These are phyloP conservation scores for Ceratosolen solmsi DNA, from an alignment of 1,140 invertebrate species.

Conservation along the genomic window DNA sequence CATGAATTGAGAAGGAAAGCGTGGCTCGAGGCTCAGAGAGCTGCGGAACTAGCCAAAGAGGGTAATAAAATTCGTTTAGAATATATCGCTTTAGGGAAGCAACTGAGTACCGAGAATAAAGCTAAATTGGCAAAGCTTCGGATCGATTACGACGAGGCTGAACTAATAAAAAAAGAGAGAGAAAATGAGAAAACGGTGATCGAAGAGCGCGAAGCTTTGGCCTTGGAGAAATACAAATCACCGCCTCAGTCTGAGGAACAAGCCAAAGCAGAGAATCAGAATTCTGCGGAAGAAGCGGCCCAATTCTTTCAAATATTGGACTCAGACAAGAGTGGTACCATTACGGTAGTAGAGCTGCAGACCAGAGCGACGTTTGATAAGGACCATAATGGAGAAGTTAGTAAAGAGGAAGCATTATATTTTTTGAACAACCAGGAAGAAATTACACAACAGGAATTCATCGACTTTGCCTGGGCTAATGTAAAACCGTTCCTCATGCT, in stretches of 20 bases:
- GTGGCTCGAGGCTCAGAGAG: conserved; percentile 81
- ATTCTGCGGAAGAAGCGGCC: conserved; percentile 76
- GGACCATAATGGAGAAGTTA: conserved; percentile 89
- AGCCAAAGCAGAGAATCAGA: conserved; percentile 38
- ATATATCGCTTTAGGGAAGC: conserved; percentile 84
- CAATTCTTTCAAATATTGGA: conserved; percentile 85
- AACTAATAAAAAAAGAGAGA: conserved; percentile 82
- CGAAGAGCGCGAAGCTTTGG: conserved; percentile 83
- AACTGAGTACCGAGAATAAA: conserved; percentile 82
- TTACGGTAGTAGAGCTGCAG: conserved; percentile 87
- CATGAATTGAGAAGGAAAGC: conserved; percentile 87
- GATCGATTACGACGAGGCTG: conserved; percentile 82
- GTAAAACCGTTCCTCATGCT: conserved; percentile 86
- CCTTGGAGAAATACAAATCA: conserved; percentile 84
- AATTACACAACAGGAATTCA: conserved; percentile 82
- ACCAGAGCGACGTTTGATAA: conserved; percentile 87
- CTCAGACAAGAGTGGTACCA: conserved; percentile 83
- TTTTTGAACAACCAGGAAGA: conserved; percentile 84
- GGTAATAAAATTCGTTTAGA: conserved; percentile 86
- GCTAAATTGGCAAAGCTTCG: conserved; percentile 80
- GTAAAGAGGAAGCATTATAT: conserved; percentile 88
- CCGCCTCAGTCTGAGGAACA: conserved; percentile 80
- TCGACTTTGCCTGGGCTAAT: conserved; percentile 80
- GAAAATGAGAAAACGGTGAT: conserved; percentile 81
- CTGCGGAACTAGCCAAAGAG: conserved; percentile 82